These are phyloP conservation scores for Jacana jacana DNA, from an alignment of 2,113 vertebrate genomes.

Conservation along the genomic window DNA sequence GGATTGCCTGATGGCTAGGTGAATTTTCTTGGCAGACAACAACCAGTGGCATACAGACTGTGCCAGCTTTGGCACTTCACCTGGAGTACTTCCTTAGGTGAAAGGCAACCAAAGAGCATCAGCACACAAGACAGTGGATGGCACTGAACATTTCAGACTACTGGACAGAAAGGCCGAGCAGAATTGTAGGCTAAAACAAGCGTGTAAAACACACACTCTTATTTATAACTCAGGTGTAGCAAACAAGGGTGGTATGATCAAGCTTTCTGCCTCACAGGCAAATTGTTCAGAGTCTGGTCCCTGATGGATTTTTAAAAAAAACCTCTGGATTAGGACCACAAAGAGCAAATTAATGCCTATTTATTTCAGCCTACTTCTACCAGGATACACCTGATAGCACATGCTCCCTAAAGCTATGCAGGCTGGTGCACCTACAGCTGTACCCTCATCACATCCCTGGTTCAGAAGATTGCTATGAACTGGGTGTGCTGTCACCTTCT, in stretches of 20 bases:
- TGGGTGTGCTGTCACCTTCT: not conserved
- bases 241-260: not conserved
- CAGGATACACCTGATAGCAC: not conserved
- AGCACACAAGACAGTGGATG: fast-evolving
- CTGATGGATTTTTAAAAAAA: not conserved
- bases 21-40: not conserved
- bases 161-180: not conserved
- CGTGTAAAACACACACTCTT: not conserved
- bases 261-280: not conserved
- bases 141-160: not conserved
- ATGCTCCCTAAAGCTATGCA: fast-evolving
- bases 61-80: not conserved
- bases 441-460: not conserved
- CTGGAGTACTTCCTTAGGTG: not conserved
- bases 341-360: not conserved
- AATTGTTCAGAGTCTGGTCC: not conserved
- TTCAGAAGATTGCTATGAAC: not conserved
- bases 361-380: not conserved
- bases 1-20: not conserved
- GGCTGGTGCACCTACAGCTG: not conserved
- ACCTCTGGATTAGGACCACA: not conserved
- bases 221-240: not conserved
- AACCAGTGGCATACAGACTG: fast-evolving
- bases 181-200: not conserved
- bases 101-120: not conserved